These are phyloP conservation scores for Centrocercus urophasianus DNA, from an alignment of 2,113 vertebrate species.

Conservation along the genomic window DNA sequence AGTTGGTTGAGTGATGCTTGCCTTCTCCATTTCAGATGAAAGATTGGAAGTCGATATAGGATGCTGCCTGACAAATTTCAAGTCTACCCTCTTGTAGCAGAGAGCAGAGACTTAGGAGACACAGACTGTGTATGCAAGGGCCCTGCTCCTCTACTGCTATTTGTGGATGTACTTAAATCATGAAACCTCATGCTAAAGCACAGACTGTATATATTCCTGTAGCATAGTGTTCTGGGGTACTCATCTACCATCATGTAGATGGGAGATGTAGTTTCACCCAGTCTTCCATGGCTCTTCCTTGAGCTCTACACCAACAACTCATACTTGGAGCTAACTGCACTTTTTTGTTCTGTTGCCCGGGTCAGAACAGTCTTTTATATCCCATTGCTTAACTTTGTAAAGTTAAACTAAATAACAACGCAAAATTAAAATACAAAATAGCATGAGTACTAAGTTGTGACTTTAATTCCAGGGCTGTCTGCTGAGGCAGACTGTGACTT, in stretches of 20 bases:
- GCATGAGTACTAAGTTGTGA: not conserved
- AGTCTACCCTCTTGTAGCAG: too few relatives aligned
- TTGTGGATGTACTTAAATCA: not conserved
- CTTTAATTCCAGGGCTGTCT: constrained; percentile 13
- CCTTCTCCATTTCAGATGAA: not conserved
- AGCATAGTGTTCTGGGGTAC: not conserved
- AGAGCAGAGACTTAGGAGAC: not conserved
- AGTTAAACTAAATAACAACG: not conserved
- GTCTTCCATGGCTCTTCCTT: not conserved
- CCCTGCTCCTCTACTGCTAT: not conserved
- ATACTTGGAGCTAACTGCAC: not conserved
- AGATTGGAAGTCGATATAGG: not conserved
- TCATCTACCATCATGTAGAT: not conserved
- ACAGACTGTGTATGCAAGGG: not conserved
- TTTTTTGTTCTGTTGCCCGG: not conserved
- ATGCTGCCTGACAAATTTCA: not conserved
- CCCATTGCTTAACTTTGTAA: not conserved
- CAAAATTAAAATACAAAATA: not conserved
- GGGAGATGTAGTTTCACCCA: not conserved
- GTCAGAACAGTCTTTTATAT: not conserved
- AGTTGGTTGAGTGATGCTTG: not conserved
- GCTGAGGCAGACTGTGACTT: not conserved
- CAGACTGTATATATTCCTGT: not conserved
- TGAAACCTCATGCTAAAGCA: not conserved
- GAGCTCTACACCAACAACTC: not conserved